A percentile compares a stretch with the other conserved stretches of the same genome.
These are phyloP conservation scores for Cichlasoma orientale DNA, from an alignment of 2,797 vertebrate species.

Conservation along the genomic window DNA sequence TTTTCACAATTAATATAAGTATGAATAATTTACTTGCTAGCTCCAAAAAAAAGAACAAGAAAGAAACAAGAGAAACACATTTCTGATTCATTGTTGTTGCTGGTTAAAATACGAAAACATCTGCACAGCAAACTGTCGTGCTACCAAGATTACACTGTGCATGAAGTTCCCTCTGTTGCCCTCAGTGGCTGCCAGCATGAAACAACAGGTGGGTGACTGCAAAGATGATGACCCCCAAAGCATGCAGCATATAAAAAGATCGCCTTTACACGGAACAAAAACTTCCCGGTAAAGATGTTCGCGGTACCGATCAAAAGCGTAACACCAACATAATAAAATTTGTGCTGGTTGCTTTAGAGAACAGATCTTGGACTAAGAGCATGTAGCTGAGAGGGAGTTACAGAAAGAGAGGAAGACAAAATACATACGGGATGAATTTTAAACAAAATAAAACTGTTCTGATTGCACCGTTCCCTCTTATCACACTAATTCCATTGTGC, in stretches of 20 bases:
- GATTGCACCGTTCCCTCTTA: background rate
- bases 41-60: background rate
- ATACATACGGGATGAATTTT: background rate
- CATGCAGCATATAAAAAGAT: conserved; percentile 63
- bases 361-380: background rate
- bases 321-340: background rate
- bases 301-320: conserved; percentile 6
- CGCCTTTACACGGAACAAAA: conserved; percentile 31
- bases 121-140: background rate
- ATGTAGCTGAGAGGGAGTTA: conserved; percentile 1
- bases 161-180: conserved; percentile 14
- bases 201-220: conserved; percentile 65
- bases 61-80: background rate
- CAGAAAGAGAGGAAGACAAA: background rate
- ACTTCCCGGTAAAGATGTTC: conserved; percentile 53
- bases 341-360: background rate
- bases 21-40: background rate
- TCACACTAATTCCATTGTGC: conserved; percentile 52
- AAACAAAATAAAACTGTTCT: background rate
- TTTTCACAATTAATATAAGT: background rate
- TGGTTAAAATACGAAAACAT: conserved; percentile 1
- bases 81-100: background rate
- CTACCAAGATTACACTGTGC: background rate
- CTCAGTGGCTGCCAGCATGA: background rate
- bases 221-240: conserved; percentile 60